Percentiles rank a stretch among this genome's conserved stretches.
These are phyloP conservation scores for Pseudomyrmex pallidus DNA, from an alignment of 1,140 invertebrate species.

Conservation along the genomic window DNA sequence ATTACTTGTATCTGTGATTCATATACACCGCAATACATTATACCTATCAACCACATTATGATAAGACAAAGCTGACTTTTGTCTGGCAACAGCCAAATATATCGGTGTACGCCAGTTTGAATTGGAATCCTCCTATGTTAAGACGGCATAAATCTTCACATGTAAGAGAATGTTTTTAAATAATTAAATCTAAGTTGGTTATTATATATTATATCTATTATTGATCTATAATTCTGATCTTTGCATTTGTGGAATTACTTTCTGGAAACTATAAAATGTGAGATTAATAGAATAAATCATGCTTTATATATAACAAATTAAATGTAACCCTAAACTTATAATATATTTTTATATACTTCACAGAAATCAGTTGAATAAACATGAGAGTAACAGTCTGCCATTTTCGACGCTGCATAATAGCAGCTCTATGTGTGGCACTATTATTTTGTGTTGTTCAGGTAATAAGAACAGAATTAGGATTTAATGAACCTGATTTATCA, in stretches of 20 bases:
- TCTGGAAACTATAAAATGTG: too few relatives aligned
- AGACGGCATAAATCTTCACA: background rate
- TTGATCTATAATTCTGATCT: too few relatives aligned
- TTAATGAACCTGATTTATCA: constrained; percentile 73
- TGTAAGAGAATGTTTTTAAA: constrained; percentile 30
- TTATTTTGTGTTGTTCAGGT: constrained; percentile 77
- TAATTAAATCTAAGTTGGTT: too few relatives aligned
- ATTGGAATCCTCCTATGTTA: background rate
- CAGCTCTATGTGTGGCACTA: constrained; percentile 68
- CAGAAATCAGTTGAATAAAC: constrained; percentile 65
- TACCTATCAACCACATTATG: constrained; percentile 23
- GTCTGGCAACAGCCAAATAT: background rate
- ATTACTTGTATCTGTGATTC: constrained; percentile 21
- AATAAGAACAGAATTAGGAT: constrained; percentile 72
- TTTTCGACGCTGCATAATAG: constrained; percentile 74
- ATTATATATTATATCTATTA: too few relatives aligned
- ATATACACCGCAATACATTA: background rate
- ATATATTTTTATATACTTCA: constrained; percentile 3
- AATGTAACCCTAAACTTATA: background rate
- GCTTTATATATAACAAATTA: too few relatives aligned
- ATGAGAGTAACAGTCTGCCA: constrained; percentile 78
- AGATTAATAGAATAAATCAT: too few relatives aligned
- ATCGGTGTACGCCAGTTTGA: background rate
- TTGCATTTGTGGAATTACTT: too few relatives aligned
- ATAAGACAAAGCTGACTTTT: background rate